A percentile compares a stretch with the other conserved stretches of the same genome.
These are phyloP conservation scores for Bursaphelenchus mucronatus DNA, from an alignment of 1,140 invertebrate species.

Conservation along the genomic window DNA sequence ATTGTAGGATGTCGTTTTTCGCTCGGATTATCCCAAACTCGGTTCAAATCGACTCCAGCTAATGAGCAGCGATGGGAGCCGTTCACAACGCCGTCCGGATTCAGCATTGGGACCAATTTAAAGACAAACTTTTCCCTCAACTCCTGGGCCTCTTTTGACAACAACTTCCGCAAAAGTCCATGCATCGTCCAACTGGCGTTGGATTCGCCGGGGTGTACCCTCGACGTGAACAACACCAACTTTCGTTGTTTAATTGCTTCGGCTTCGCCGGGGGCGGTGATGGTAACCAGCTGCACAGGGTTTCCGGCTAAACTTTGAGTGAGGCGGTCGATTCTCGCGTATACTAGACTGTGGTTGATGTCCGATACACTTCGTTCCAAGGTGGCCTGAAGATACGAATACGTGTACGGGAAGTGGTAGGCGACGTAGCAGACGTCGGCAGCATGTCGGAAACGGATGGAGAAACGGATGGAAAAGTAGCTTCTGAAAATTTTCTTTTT, in stretches of 20 bases:
- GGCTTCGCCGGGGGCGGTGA: slow-evolving; percentile 74
- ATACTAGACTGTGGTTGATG: slow-evolving; percentile 42
- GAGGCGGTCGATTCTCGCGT: slow-evolving; percentile 70
- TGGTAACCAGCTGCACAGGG: slow-evolving; percentile 73
- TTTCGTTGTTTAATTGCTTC: slow-evolving; percentile 64
- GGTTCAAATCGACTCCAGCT: slow-evolving; percentile 70
- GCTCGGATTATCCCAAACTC: slow-evolving; percentile 80
- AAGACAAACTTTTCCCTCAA: slow-evolving; percentile 68
- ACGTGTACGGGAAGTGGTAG: slow-evolving; percentile 94
- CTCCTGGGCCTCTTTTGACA: slow-evolving; percentile 30
- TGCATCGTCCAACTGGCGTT: slow-evolving; percentile 85
- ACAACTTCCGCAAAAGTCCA: slow-evolving; percentile 65
- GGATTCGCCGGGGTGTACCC: slow-evolving; percentile 82
- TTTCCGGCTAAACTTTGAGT: slow-evolving; percentile 79
- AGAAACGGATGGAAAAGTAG: slow-evolving; percentile 87
- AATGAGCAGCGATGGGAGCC: slow-evolving; percentile 83
- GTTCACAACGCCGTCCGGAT: slow-evolving; percentile 77
- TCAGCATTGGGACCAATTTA: slow-evolving; percentile 90
- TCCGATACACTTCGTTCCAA: slow-evolving; percentile 28
- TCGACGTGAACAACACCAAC: slow-evolving; percentile 69
- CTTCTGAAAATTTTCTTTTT: slow-evolving; percentile 15
- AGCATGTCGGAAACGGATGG: slow-evolving; percentile 80
- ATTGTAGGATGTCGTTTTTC: slow-evolving; percentile 77
- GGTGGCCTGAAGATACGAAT: slow-evolving; percentile 74
- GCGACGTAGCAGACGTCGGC: slow-evolving; percentile 87